Percentiles rank a stretch among this genome's conserved stretches.
Conservation (phyloP, 2,113 vertebrate genomes). For the Bufo bufo region DNA sequence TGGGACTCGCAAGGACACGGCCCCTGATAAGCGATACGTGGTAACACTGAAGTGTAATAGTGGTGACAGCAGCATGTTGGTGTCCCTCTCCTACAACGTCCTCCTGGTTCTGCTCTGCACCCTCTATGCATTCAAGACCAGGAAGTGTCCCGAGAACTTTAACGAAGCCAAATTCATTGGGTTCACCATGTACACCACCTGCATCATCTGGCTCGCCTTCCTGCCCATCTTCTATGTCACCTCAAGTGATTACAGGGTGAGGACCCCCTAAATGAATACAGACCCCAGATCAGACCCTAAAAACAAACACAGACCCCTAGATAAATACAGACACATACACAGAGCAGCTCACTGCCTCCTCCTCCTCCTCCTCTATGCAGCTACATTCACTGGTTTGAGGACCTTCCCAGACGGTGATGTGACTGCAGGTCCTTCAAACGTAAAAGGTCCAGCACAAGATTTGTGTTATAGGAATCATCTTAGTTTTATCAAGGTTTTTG, state of each 20-base stretch:
- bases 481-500: too few species aligned
- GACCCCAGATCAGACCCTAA: too few species aligned
- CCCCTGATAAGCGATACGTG: constrained; percentile 87
- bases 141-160: constrained; percentile 98
- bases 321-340: too few species aligned
- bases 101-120: constrained; percentile 96
- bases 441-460: too few species aligned
- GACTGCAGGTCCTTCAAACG: too few species aligned
- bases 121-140: constrained; percentile 97
- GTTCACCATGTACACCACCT: constrained; percentile 99
- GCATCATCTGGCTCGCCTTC: constrained; percentile 99
- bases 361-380: too few species aligned
- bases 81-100: constrained; percentile 94
- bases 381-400: too few species aligned
- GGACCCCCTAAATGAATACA: constrained; percentile 11
- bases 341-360: too few species aligned
- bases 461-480: too few species aligned
- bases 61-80: constrained; percentile 92
- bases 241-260: constrained; percentile 97
- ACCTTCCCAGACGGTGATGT: too few species aligned
- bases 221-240: constrained; percentile 99
- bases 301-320: too few species aligned
- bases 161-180: constrained; percentile 99
- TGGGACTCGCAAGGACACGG: constrained; percentile 90
- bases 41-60: constrained; percentile 96